Conservation (phyloP, 1,140 invertebrate genomes). For the Drosophila murphyi region DNA sequence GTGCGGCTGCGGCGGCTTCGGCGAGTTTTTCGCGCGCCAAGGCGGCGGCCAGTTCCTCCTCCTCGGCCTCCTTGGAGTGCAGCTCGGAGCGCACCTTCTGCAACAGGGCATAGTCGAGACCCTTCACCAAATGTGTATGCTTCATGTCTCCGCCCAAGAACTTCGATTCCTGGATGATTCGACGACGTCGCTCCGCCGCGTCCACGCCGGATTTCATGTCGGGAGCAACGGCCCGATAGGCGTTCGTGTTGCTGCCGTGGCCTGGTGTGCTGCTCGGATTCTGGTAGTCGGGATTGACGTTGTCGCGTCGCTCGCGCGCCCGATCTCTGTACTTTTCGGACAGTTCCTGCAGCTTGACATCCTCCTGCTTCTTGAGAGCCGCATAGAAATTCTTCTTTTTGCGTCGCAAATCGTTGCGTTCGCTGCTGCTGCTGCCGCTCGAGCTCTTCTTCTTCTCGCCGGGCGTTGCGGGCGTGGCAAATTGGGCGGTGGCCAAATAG, state of each 20-base stretch:
- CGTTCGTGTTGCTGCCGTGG: constrained; percentile 87
- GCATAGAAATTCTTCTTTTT: constrained; percentile 97
- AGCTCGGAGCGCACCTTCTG: constrained; percentile 97
- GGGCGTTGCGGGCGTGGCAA: constrained; percentile 80
- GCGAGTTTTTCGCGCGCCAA: constrained; percentile 91
- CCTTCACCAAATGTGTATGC: constrained; percentile 99
- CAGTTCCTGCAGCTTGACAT: constrained; percentile 97
- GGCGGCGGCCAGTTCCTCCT: constrained; percentile 94
- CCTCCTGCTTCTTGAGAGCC: constrained; percentile 97
- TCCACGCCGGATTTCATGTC: constrained; percentile 97
- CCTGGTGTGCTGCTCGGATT: constrained; percentile 90
- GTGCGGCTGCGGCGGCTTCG: constrained; percentile 87
- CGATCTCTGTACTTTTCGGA: constrained; percentile 97
- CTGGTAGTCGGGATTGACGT: constrained; percentile 92
- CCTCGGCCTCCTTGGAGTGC: constrained; percentile 89
- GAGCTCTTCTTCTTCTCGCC: constrained; percentile 84
- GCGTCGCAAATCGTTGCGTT: constrained; percentile 89
- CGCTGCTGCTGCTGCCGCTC: constrained; percentile 85
- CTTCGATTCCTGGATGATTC: constrained; percentile 99
- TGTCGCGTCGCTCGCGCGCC: constrained; percentile 96
- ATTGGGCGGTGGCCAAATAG: constrained; percentile 82
- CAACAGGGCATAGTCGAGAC: constrained; percentile 99
- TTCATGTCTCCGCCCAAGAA: constrained; percentile 99
- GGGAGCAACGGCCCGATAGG: constrained; percentile 97
- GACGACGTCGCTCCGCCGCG: constrained; percentile 96